Evolutionary conservation across 2,113 vertebrate species (phyloP).

Genomic region (Pholis gunnellus): DNA sequence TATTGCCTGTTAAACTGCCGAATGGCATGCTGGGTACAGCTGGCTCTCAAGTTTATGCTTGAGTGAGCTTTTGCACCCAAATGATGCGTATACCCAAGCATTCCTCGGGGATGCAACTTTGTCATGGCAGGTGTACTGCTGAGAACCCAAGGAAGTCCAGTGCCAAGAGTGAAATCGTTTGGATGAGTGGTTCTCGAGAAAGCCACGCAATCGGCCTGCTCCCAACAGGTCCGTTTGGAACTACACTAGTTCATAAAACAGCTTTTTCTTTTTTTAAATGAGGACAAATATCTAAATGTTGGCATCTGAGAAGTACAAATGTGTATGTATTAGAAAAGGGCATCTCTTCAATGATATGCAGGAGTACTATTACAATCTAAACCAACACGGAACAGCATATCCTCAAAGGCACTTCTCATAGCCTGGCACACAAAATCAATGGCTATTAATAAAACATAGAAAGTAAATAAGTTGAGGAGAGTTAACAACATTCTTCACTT

Average conservation of each 20-base stretch:
- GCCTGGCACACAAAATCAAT: constrained; percentile 47
- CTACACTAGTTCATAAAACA: not conserved
- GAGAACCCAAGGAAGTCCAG: not conserved
- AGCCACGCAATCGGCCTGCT: not conserved
- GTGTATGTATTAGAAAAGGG: constrained; percentile 1
- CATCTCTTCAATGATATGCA: constrained; percentile 20
- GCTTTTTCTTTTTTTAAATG: not conserved
- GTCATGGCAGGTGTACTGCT: not conserved
- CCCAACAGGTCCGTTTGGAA: not conserved
- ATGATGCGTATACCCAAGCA: not conserved
- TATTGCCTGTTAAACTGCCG: not conserved
- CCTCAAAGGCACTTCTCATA: constrained; percentile 61
- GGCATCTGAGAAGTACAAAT: constrained; percentile 28
- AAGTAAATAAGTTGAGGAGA: constrained; percentile 55
- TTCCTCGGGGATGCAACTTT: not conserved
- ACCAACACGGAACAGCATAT: constrained; percentile 31
- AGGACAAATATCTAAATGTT: constrained; percentile 12
- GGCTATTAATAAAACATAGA: constrained; percentile 60
- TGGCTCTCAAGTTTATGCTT: not conserved
- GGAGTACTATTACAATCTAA: constrained; percentile 29
- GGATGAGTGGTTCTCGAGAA: not conserved
- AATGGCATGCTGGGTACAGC: not conserved
- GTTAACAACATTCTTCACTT: constrained; percentile 57
- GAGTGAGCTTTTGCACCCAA: not conserved
- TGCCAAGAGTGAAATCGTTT: not conserved